Base-by-base conservation (phyloP, 2,888 invertebrate species). In the Eumerus sabulonum region DNA sequence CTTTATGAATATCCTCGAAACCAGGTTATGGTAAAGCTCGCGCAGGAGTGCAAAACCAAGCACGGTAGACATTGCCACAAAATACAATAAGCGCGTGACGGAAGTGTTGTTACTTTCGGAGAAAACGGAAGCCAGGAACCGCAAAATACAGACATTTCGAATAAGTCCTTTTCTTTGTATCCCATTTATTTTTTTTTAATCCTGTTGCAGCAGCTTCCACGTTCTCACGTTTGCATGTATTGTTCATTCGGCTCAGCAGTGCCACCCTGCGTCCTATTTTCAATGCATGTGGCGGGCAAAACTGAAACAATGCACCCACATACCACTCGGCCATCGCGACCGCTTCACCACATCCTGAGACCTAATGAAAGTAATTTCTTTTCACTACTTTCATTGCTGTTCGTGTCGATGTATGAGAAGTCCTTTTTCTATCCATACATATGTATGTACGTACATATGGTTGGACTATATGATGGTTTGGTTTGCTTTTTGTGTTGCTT, bases 401-500 rank as follows among this genome's bases (percentile, higher is more conserved):
- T 35, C 44, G 17, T n/a, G 35, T 47, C 16, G 17, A 71, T 35
- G 40, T 45, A 13, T 35, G 53, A 27, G 7, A 27, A 7, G 2
- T 27, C 7, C 2, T 27, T 27, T 2, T 27, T 27, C 27, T 27
- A n/a, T n/a, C n/a, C n/a, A n/a, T n/a, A n/a, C n/a, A n/a, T n/a
- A n/a, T n/a, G n/a, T n/a, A n/a, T n/a, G n/a, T n/a, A n/a, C n/a
- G n/a, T n/a, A 7, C 27, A 27, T 7, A 2, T 27, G 7, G 27
- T 27, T 27, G 27, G 27, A 27, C 27, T 27, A 27, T 7, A 27
- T 27, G 7, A 2, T 27, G 27, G 27, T 27, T 27, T 27, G 27
- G 27, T 27, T 27, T 40, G 36, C 36, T 48, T 35, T 57, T 70
- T 66, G 47, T 50, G 51, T 45, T 57, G 14, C 91, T 91, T 85